Conservation (phyloP, 2,888 invertebrate genomes). For the Homarus gammarus region DNA sequence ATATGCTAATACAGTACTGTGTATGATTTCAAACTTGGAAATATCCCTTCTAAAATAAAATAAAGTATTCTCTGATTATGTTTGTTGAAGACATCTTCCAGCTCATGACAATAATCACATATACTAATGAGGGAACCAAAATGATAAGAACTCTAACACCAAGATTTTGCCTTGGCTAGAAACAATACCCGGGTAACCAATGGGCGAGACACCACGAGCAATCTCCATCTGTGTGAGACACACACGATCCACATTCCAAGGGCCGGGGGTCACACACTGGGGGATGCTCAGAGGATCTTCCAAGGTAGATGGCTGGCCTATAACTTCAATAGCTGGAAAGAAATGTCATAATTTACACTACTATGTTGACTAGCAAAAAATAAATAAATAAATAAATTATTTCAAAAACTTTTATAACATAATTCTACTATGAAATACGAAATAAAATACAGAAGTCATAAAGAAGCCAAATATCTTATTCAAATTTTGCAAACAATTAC, state of each 20-base stretch:
- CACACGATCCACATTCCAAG: conserved; percentile 8
- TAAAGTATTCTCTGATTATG: not conserved
- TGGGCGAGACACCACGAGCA: conserved; percentile 52
- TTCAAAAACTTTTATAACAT: too few relatives aligned
- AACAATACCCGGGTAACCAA: conserved; percentile 25
- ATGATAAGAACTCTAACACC: not conserved
- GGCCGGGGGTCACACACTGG: conserved; percentile 68
- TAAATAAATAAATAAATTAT: too few relatives aligned
- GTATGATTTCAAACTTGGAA: not conserved
- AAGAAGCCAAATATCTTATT: too few relatives aligned
- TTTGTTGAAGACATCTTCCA: not conserved
- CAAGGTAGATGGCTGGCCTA: conserved; percentile 60
- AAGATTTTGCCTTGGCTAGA: not conserved
- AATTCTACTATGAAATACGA: too few relatives aligned
- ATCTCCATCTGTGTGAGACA: conserved; percentile 53
- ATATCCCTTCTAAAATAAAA: not conserved
- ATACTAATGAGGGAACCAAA: not conserved
- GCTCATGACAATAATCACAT: not conserved
- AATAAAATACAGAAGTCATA: too few relatives aligned
- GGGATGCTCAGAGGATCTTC: conserved; percentile 67
- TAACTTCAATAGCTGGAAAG: conserved; percentile 58
- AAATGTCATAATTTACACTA: too few relatives aligned
- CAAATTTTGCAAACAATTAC: too few relatives aligned
- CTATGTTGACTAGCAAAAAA: too few relatives aligned
- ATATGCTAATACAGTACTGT: not conserved